A percentile compares a stretch with the other conserved stretches of the same genome.
phyloP scores from a whole-genome alignment of 2,888 invertebrate genomes.

The Acronicta aceris region DNA sequence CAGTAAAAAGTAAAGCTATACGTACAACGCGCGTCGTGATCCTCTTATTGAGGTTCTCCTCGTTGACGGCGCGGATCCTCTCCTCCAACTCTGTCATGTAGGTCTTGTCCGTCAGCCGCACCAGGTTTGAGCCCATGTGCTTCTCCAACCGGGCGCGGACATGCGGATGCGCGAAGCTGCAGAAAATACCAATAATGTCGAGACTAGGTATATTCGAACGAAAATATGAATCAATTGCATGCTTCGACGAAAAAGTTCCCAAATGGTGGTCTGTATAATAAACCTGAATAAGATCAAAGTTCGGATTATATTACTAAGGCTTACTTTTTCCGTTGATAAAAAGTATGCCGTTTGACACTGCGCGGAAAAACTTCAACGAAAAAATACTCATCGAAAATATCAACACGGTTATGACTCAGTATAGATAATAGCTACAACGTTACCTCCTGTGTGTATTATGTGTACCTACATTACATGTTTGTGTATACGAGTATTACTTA shows the following conservation, averaged over 20 bases:
- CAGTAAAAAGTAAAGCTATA: conserved; percentile 34
- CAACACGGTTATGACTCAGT: too few relatives aligned
- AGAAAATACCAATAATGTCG: not conserved
- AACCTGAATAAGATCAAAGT: too few relatives aligned
- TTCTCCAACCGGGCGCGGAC: conserved; percentile 91
- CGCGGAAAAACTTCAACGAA: too few relatives aligned
- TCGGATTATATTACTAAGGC: too few relatives aligned
- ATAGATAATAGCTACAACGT: not conserved
- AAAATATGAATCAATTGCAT: too few relatives aligned
- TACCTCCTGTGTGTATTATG: not conserved
- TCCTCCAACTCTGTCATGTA: conserved; percentile 92
- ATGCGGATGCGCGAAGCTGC: conserved; percentile 90
- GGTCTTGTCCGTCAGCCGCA: conserved; percentile 91
- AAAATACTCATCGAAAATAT: too few relatives aligned
- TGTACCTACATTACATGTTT: not conserved
- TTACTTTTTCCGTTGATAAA: too few relatives aligned
- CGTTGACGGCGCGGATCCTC: conserved; percentile 90
- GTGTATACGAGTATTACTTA: too few relatives aligned
- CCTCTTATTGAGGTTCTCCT: conserved; percentile 90
- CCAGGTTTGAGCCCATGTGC: conserved; percentile 92
- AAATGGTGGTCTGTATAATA: too few relatives aligned
- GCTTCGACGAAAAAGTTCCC: too few relatives aligned
- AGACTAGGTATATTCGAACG: not conserved
- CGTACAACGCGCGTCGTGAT: conserved; percentile 90
- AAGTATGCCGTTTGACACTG: too few relatives aligned